These are phyloP conservation scores for Corapipo altera DNA, from an alignment of 2,113 vertebrate species.

Conservation along the genomic window DNA sequence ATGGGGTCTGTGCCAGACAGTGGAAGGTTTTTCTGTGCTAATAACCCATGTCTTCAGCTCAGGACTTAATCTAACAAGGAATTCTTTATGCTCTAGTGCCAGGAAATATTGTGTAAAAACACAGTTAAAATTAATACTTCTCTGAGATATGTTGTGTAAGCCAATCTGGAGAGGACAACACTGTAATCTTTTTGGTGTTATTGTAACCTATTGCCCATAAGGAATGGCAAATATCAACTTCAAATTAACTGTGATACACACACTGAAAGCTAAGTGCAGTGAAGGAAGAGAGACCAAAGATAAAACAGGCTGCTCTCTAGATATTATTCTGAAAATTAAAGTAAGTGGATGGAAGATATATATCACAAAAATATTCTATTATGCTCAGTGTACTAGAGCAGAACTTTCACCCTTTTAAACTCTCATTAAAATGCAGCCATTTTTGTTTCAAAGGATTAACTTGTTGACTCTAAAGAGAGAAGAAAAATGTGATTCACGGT, in stretches of 20 bases:
- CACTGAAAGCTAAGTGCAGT: constrained; percentile 15
- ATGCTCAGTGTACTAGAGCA: constrained; percentile 25
- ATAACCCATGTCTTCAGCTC: background rate
- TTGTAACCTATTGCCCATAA: background rate
- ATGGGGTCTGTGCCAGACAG: background rate
- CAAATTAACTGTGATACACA: constrained; percentile 21
- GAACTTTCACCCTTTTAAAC: constrained; percentile 56
- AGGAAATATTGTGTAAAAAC: background rate
- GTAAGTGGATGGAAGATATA: constrained; percentile 34
- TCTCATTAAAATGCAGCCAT: constrained; percentile 67
- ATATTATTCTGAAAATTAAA: constrained; percentile 57
- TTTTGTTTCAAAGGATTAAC: constrained; percentile 68
- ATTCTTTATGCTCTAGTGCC: background rate
- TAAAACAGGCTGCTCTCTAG: constrained; percentile 12
- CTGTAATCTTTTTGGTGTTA: background rate
- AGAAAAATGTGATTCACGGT: constrained; percentile 46
- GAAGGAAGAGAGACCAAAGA: constrained; percentile 13
- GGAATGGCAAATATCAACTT: background rate
- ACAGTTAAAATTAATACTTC: background rate
- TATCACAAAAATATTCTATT: constrained; percentile 51
- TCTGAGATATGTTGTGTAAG: background rate
- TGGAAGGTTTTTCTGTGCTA: rapidly evolving
- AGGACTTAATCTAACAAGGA: background rate
- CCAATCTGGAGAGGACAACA: background rate
- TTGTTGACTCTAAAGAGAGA: constrained; percentile 52